A percentile compares a stretch with the other conserved stretches of the same genome.
Conservation (phyloP, 2,888 invertebrate species). For the Pseudeuparius sepicola region DNA sequence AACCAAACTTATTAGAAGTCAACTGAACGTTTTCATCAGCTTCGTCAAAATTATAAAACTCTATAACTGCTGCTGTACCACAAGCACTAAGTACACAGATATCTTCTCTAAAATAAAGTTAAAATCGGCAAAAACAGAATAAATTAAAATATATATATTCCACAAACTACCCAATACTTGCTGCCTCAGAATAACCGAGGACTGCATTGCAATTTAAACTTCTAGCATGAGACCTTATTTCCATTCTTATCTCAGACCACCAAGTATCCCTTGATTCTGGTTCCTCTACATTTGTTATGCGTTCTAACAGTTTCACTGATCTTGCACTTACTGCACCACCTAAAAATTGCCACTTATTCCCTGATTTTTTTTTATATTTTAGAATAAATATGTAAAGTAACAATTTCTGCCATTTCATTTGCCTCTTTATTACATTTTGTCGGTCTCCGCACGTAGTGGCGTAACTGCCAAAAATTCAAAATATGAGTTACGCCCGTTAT, state of each 20-base stretch:
- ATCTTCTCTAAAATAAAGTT: conserved; percentile 62
- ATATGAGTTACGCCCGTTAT: no score
- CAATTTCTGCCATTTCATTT: no score
- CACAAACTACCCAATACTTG: conserved; percentile 74
- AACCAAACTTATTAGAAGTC: conserved; percentile 15
- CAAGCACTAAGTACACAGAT: conserved; percentile 88
- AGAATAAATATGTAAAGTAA: no score
- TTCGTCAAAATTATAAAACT: conserved; percentile 43
- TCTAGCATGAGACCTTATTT: conserved; percentile 87
- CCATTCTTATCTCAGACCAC: conserved; percentile 95
- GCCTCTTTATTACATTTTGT: no score
- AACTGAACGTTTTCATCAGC: conserved; percentile 27
- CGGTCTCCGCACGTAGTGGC: no score
- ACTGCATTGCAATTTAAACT: conserved; percentile 91
- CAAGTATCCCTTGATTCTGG: conserved; percentile 87
- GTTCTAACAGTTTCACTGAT: conserved; percentile 72
- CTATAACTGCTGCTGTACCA: conserved; percentile 85
- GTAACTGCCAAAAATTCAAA: no score
- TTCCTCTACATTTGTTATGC: conserved; percentile 76
- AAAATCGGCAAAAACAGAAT: conserved; percentile 7
- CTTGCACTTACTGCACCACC: conserved; percentile 76
- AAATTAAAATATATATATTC: conserved; percentile 1
- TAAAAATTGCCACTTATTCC: no score
- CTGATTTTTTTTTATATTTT: no score
- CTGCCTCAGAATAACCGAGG: conserved; percentile 85